Conservation (phyloP, 2,888 invertebrate genomes). For the Dastarcus helophoroides region DNA sequence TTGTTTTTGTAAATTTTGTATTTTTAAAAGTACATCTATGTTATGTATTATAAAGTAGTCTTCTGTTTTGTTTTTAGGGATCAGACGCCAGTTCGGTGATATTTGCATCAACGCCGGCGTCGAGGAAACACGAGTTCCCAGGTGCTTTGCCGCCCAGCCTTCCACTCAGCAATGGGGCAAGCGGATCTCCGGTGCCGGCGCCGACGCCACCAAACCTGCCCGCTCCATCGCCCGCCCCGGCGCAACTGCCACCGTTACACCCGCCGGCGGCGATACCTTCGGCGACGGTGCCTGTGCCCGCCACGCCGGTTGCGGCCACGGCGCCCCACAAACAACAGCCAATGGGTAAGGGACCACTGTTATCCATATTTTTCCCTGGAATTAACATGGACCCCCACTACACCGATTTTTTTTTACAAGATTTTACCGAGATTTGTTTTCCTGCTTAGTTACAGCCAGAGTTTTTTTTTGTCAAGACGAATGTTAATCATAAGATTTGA, state of each 20-base stretch:
- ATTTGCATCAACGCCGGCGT: conserved; percentile 46
- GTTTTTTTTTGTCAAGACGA: too few species aligned
- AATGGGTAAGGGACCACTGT: conserved; percentile 1
- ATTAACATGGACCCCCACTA: too few species aligned
- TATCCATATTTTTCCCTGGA: too few species aligned
- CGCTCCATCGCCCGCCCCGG: conserved; percentile 59
- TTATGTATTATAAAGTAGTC: not conserved
- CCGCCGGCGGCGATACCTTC: conserved; percentile 26
- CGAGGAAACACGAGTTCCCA: conserved; percentile 53
- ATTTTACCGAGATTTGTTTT: too few species aligned
- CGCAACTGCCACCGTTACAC: conserved; percentile 46
- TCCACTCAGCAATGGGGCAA: conserved; percentile 51
- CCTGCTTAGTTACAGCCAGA: too few species aligned
- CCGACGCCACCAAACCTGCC: conserved; percentile 52
- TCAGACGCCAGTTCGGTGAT: conserved; percentile 59
- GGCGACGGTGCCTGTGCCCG: conserved; percentile 20
- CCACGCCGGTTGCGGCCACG: conserved; percentile 20
- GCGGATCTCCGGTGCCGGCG: conserved; percentile 51
- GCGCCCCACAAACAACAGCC: conserved; percentile 8
- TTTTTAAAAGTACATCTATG: too few species aligned
- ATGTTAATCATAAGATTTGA: too few species aligned
- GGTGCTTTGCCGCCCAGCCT: conserved; percentile 43
- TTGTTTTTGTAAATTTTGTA: too few species aligned
- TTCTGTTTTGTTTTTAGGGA: conserved; percentile 43
- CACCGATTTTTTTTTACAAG: too few species aligned